phyloP scores from a whole-genome alignment of 2,888 invertebrate species.

The Tenthredo distinguenda region DNA sequence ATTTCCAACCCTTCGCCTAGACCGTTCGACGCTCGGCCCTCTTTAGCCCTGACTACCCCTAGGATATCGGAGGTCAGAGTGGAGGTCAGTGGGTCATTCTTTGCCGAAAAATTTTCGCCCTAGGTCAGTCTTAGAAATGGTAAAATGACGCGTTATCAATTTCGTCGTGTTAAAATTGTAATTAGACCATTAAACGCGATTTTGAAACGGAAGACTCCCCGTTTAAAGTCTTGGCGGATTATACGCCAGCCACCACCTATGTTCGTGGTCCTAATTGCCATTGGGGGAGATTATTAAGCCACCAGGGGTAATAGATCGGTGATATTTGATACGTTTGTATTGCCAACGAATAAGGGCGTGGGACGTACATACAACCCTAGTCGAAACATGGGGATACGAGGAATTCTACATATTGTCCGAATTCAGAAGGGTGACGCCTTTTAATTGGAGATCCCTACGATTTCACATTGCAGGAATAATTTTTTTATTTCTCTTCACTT shows the following conservation, averaged over 20 bases:
- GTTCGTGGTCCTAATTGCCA: conserved; percentile 29
- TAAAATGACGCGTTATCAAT: background rate
- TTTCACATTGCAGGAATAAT: background rate
- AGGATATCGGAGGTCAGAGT: background rate
- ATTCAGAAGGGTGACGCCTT: background rate
- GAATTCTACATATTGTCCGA: background rate
- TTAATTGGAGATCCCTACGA: background rate
- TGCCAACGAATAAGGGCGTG: background rate
- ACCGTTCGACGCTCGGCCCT: background rate
- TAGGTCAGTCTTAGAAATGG: too few species aligned
- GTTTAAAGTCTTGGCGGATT: conserved; percentile 27
- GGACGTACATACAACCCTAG: background rate
- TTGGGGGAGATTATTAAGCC: conserved; percentile 19
- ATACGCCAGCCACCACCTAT: conserved; percentile 16
- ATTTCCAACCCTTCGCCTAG: conserved; percentile 34
- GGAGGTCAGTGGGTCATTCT: background rate
- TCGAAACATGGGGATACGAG: background rate
- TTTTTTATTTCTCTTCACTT: too few species aligned
- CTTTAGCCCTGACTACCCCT: background rate
- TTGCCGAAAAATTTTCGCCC: background rate
- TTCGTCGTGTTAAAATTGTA: background rate
- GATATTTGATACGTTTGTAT: conserved; percentile 27
- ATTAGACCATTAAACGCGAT: background rate
- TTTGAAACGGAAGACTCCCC: background rate
- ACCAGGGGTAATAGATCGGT: background rate